A percentile compares a stretch with the other conserved stretches of the same genome.
These are phyloP conservation scores for Saguinus imperator DNA, from an alignment of 2,113 vertebrate genomes.

Conservation along the genomic window DNA sequence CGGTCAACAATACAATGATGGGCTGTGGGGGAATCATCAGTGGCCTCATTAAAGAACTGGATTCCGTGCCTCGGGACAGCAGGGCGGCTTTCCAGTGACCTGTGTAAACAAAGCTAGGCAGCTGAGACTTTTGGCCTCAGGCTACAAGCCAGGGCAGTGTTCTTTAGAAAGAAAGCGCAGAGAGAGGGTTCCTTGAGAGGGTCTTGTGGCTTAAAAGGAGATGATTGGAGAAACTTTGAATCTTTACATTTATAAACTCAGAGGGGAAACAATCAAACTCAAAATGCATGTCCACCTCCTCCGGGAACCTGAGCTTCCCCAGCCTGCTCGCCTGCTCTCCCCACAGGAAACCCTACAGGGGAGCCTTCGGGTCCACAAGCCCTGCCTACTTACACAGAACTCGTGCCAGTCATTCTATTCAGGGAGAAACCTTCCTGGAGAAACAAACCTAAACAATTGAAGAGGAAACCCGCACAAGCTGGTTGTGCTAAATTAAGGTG, in stretches of 20 bases:
- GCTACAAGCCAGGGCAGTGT: not conserved
- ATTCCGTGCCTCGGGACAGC: not conserved
- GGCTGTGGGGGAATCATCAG: not conserved
- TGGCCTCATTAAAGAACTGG: conserved; percentile 34
- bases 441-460: not conserved
- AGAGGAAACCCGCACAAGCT: conserved; percentile 16
- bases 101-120: conserved; percentile 51
- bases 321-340: not conserved
- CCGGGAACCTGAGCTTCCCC: not conserved
- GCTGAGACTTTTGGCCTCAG: conserved; percentile 50
- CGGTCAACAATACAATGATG: not conserved
- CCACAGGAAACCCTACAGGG: not conserved
- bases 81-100: not conserved
- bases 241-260: not conserved
- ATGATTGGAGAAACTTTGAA: not conserved
- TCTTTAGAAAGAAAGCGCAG: conserved; percentile 1
- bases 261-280: not conserved
- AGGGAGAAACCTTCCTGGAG: not conserved
- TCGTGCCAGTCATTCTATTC: not conserved
- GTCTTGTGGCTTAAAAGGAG: not conserved
- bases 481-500: not conserved
- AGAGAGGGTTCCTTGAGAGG: not conserved
- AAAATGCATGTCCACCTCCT: not conserved
- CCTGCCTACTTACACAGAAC: not conserved
- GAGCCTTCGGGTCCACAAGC: not conserved